phyloP scores from a whole-genome alignment of 64 coral and sea anemone genomes.

The Hydrozoanthus tunicans region DNA sequence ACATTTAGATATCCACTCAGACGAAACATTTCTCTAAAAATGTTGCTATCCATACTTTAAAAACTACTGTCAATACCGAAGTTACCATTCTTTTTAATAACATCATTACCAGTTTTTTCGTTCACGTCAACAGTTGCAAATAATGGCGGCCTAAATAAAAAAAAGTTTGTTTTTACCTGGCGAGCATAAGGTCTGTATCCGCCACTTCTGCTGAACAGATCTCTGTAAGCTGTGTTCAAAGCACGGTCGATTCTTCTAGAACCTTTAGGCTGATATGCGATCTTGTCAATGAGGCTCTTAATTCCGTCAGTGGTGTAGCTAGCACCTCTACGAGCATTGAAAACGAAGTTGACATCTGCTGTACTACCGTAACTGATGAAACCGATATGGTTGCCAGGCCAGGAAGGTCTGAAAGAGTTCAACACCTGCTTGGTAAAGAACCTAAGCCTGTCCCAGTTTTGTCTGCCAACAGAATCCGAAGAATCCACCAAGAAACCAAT shows the following conservation, averaged over 20 bases:
- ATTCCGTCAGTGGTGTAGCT: slow-evolving; percentile 42
- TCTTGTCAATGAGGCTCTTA: slow-evolving; percentile 47
- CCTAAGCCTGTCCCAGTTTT: slow-evolving; percentile 67
- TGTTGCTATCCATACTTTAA: too few relatives aligned
- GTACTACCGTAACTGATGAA: slow-evolving; percentile 59
- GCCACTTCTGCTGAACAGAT: slow-evolving; percentile 56
- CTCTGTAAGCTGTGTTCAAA: slow-evolving; percentile 41
- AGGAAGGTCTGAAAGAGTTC: slow-evolving; percentile 71
- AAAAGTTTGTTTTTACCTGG: slow-evolving; percentile 32
- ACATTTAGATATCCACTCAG: too few relatives aligned
- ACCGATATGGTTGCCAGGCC: slow-evolving; percentile 77
- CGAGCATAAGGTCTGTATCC: slow-evolving; percentile 56
- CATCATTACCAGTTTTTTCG: too few relatives aligned
- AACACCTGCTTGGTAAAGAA: slow-evolving; percentile 46
- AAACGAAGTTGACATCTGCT: slow-evolving; percentile 59
- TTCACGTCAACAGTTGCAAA: too few relatives aligned
- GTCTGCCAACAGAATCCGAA: slow-evolving; percentile 30
- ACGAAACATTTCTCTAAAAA: too few relatives aligned
- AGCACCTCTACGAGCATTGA: slow-evolving; percentile 49
- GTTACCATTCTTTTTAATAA: too few relatives aligned
- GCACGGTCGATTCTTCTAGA: slow-evolving; percentile 56
- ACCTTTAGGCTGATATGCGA: slow-evolving; percentile 32
- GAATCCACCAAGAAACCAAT: slow-evolving; percentile 80
- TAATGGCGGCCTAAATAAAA: neutral
- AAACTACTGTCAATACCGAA: too few relatives aligned